Conservation (phyloP, 2,888 invertebrate genomes). For the Athetis lepigone region DNA sequence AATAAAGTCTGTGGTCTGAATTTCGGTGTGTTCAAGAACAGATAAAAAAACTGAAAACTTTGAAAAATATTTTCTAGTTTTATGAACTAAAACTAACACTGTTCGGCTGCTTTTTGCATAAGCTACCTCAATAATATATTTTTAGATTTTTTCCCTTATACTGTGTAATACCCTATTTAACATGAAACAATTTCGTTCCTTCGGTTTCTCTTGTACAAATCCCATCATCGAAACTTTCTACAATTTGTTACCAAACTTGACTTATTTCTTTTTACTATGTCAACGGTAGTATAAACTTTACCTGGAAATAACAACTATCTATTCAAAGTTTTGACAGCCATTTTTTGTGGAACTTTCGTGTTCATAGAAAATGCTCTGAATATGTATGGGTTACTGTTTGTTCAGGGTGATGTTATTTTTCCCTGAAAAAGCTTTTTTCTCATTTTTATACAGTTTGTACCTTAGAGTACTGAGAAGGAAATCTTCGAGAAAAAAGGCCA, state of each 20-base stretch:
- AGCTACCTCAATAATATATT: too few species aligned
- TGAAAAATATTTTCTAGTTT: too few species aligned
- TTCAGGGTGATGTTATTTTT: conserved; percentile 9
- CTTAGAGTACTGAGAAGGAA: conserved; percentile 8
- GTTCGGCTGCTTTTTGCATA: too few species aligned
- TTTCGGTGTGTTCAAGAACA: too few species aligned
- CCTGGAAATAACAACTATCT: conserved; percentile 33
- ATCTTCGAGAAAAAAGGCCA: conserved; percentile 12
- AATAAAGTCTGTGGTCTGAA: too few species aligned
- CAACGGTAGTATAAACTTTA: conserved; percentile 26
- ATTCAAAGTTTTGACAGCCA: conserved; percentile 35
- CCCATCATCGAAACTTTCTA: too few species aligned
- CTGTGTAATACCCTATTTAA: too few species aligned
- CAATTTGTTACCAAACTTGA: conserved; percentile 32
- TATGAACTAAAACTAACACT: too few species aligned
- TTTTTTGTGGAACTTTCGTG: conserved; percentile 35
- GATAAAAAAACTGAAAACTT: too few species aligned
- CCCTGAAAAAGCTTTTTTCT: conserved; percentile 23
- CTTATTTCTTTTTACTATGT: conserved; percentile 20
- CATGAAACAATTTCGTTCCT: too few species aligned
- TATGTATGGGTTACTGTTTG: conserved; percentile 54
- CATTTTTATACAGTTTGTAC: conserved; percentile 22
- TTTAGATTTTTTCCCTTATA: too few species aligned
- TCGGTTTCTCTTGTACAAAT: too few species aligned
- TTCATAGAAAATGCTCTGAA: conserved; percentile 36